phyloP scores from a whole-genome alignment of 2,888 invertebrate species.

The Hyppa rectilinea region DNA sequence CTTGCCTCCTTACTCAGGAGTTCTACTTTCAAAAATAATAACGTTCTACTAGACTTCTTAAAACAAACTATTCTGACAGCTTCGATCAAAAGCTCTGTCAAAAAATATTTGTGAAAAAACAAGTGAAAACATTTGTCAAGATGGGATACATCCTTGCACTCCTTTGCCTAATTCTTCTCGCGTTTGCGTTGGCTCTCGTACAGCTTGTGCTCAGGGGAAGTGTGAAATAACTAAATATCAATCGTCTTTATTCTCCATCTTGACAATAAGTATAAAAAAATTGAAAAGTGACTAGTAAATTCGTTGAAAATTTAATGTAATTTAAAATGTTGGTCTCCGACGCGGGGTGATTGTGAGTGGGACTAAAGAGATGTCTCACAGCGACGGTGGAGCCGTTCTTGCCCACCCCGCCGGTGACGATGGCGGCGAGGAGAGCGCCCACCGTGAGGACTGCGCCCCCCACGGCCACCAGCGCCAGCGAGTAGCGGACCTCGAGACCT shows the following conservation, averaged over 20 bases:
- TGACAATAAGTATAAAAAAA: slow-evolving; percentile 19
- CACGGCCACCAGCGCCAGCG: slow-evolving; percentile 94
- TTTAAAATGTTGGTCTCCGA: slow-evolving; percentile 29
- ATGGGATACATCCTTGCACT: not conserved
- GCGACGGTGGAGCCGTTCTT: slow-evolving; percentile 99
- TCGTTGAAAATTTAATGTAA: not conserved
- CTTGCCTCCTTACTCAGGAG: slow-evolving; percentile 3
- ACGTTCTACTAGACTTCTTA: not conserved
- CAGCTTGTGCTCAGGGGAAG: not conserved
- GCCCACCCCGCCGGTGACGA: slow-evolving; percentile 97
- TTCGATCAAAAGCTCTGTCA: not conserved
- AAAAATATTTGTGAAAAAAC: slow-evolving; percentile 9
- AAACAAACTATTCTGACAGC: slow-evolving; percentile 24
- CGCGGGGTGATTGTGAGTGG: slow-evolving; percentile 37
- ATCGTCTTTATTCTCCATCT: slow-evolving; percentile 36
- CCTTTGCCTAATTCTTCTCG: slow-evolving; percentile 1
- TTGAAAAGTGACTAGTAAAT: slow-evolving; percentile 8
- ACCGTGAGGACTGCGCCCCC: slow-evolving; percentile 93
- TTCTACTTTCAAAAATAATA: slow-evolving; percentile 39
- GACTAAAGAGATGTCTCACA: slow-evolving; percentile 92
- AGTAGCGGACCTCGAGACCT: slow-evolving; percentile 94
- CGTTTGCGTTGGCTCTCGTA: not conserved
- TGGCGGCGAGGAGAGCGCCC: slow-evolving; percentile 94
- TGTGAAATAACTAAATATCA: not conserved
- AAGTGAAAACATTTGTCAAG: slow-evolving; percentile 8